phyloP scores from a whole-genome alignment of 2,113 vertebrate genomes.

The Lethenteron camtschaticum region DNA sequence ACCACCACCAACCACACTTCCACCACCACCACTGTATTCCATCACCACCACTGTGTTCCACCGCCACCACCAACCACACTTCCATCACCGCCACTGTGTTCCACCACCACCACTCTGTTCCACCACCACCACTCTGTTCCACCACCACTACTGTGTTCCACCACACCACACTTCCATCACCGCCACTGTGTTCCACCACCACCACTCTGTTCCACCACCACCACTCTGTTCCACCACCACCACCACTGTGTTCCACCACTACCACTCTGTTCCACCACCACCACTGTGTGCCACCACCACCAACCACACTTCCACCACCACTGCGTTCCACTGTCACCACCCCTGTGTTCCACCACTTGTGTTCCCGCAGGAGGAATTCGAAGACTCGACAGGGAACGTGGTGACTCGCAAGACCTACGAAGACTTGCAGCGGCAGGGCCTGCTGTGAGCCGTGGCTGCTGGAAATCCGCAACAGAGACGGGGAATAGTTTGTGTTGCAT shows the following conservation, averaged over 20 bases:
- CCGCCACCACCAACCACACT: not conserved
- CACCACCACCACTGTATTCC: not conserved
- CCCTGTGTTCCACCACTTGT: not conserved
- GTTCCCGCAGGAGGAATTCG: conserved; percentile 66
- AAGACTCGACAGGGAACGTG: conserved; percentile 89
- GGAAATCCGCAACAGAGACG: no score
- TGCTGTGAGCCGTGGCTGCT: conserved; percentile 31
- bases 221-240: no score
- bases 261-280: no score
- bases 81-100: not conserved
- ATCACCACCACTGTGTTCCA: not conserved
- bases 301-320: no score
- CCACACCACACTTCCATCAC: no score
- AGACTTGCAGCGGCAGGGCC: conserved; percentile 80
- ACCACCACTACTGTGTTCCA: not conserved
- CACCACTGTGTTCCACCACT: no score
- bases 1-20: no score
- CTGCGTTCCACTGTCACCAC: no score
- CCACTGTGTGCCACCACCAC: no score
- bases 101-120: not conserved
- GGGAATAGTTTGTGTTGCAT: no score
- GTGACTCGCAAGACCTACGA: conserved; percentile 97
- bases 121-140: not conserved
- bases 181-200: no score
- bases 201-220: no score